Percentiles rank a stretch among this genome's conserved stretches.
Evolutionary conservation across 2,888 invertebrate species (phyloP).

Genomic region (Punctoribates punctum): DNA sequence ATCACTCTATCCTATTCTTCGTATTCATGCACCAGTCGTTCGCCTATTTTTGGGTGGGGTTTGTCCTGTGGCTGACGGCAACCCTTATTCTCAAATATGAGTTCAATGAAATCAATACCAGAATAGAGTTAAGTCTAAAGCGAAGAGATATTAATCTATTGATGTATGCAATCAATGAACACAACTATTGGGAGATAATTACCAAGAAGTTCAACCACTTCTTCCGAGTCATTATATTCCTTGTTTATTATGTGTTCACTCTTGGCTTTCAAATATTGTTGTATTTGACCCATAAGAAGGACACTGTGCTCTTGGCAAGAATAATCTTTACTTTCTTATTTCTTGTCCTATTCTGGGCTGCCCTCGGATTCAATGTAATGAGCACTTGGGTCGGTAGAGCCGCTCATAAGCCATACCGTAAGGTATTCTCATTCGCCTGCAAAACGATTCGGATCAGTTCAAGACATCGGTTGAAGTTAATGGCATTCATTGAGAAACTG

Average conservation of each 20-base stretch:
- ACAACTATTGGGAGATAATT: neutral
- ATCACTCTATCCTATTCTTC: neutral
- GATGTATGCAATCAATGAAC: neutral
- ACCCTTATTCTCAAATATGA: neutral
- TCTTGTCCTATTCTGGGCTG: too few species aligned
- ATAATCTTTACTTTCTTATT: too few species aligned
- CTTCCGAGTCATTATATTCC: neutral
- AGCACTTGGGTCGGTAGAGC: too few species aligned
- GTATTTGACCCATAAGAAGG: too few species aligned
- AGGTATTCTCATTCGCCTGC: too few species aligned
- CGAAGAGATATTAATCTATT: neutral
- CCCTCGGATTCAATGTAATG: too few species aligned
- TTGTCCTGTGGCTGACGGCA: neutral
- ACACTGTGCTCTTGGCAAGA: too few species aligned
- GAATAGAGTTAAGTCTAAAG: neutral
- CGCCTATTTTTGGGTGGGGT: neutral
- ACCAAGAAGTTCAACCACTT: neutral
- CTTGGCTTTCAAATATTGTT: neutral
- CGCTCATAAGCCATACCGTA: too few species aligned
- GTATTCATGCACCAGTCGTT: neutral
- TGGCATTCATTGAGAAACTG: too few species aligned
- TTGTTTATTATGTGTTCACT: neutral
- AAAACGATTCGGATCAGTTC: too few species aligned
- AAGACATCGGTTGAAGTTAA: too few species aligned
- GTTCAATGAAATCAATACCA: neutral